Evolutionary conservation across 2,113 vertebrate genomes (phyloP).

Genomic region (Kryptolebias marmoratus): DNA sequence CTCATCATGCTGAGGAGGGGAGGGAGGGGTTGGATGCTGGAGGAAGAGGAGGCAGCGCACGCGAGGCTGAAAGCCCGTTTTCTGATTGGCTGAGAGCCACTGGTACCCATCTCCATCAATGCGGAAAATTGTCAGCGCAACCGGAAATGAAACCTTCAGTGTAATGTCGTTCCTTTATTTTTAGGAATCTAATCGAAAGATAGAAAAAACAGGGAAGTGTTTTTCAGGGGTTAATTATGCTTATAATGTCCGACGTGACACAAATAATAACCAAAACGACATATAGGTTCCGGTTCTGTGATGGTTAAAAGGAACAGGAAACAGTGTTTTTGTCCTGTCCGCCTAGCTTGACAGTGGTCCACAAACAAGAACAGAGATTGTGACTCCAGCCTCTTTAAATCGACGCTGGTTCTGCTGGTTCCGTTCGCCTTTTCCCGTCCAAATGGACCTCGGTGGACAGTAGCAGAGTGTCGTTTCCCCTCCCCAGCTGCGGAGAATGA

Average conservation of each 20-base stretch:
- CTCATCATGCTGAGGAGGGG: neutral
- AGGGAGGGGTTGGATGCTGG: neutral
- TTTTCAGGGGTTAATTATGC: neutral
- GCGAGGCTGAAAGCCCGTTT: conserved; percentile 18
- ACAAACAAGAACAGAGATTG: conserved; percentile 61
- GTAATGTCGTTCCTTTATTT: conserved; percentile 1
- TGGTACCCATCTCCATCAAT: conserved; percentile 66
- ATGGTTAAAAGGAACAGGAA: rapidly evolving
- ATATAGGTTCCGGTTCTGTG: neutral
- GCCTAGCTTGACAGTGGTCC: conserved; percentile 33
- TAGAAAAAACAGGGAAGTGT: neutral
- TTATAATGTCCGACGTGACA: neutral
- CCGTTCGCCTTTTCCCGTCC: conserved; percentile 9
- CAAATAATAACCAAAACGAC: neutral
- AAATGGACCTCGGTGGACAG: conserved; percentile 52
- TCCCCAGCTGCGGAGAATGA: conserved; percentile 71
- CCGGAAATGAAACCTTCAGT: conserved; percentile 25
- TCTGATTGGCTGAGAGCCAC: conserved; percentile 63
- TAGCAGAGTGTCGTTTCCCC: conserved; percentile 31
- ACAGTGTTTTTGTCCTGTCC: rapidly evolving
- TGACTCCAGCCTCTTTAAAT: conserved; percentile 37
- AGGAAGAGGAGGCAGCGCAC: conserved; percentile 12
- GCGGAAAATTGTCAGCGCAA: neutral
- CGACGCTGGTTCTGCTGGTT: conserved; percentile 37
- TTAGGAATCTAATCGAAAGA: too few species aligned